These are phyloP conservation scores for Pungitius pungitius DNA, from an alignment of 2,113 vertebrate genomes.

Conservation along the genomic window DNA sequence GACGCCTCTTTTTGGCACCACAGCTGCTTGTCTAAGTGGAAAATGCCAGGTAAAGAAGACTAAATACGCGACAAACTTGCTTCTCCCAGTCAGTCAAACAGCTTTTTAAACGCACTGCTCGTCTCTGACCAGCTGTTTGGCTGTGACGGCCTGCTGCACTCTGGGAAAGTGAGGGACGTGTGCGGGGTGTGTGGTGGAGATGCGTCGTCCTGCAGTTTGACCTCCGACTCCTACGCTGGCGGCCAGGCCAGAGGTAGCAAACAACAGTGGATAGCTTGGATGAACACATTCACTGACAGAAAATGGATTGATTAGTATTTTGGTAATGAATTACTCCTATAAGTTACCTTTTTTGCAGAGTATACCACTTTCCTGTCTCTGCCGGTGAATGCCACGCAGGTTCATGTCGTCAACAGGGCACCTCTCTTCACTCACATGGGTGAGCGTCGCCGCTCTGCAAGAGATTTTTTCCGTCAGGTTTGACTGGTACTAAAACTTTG, in stretches of 20 bases:
- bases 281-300: neutral
- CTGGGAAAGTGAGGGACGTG: slow-evolving; percentile 80
- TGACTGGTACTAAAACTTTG: neutral
- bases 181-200: slow-evolving; percentile 91
- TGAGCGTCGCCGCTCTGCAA: slow-evolving; percentile 66
- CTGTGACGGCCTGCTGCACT: slow-evolving; percentile 90
- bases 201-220: slow-evolving; percentile 82
- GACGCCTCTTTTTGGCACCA: slow-evolving; percentile 48
- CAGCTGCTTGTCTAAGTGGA: slow-evolving; percentile 84
- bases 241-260: slow-evolving; percentile 86
- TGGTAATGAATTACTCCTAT: neutral
- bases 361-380: slow-evolving; percentile 89
- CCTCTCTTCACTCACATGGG: slow-evolving; percentile 95
- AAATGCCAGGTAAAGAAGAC: slow-evolving; percentile 84
- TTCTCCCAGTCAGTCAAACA: neutral
- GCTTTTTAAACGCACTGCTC: slow-evolving; percentile 1
- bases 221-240: slow-evolving; percentile 81
- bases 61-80: neutral
- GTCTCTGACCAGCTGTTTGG: slow-evolving; percentile 85
- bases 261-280: neutral
- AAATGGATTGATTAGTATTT: neutral
- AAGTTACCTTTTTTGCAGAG: slow-evolving; percentile 74
- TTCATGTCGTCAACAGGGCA: slow-evolving; percentile 83
- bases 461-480: neutral
- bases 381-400: slow-evolving; percentile 82